Base-by-base conservation (phyloP, 92 coral and sea anemone species). In the Epizoanthus rinbou region DNA sequence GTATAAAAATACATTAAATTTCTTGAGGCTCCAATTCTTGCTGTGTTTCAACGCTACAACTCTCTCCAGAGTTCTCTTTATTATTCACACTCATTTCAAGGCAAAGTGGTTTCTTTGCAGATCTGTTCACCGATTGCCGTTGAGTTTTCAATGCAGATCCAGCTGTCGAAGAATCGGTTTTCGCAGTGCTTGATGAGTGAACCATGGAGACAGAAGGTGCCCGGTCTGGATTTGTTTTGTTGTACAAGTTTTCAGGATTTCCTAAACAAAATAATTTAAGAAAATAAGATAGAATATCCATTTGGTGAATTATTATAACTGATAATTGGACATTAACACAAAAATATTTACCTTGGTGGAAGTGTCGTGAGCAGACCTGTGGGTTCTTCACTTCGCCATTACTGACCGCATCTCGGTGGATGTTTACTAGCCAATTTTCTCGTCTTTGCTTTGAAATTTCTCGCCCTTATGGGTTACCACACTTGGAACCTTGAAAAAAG, bases 331-430 rank as follows among this genome's bases (percentile, higher is more conserved):
- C 16, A 59, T 58, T 22, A 3, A 37, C 62, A 3, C 41, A 21
- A 41, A 28, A 15, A 15, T 35, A 41, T 18, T 75, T 75, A 89
- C 90, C 81, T 69, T 79, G 35, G 65, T 85, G 88, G 87, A 84
- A 88, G 85, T 88, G 88, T 68, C 59, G 59, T 16, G 88, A 90
- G 87, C 90, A 90, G 62, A 90, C 88, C 39, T 70, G 57, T 62
- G 88, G 81, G 43, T 71, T 75, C 85, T 86, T 89, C 53, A 86
- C 85, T 59, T 86, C 76, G 43, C 90, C 90, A 75, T 71, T 90
- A 47, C 79, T 65, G 2, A 86, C 90, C 64, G 90, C 85, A 39
- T 84, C 93, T 69, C 88, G 71, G 60, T 74, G 60, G 60, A 89
- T 86, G 83, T 82, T 89, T 86, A 90, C 80, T 33, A 89, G 76